These are phyloP conservation scores for Mycetomoellerius zeteki DNA, from an alignment of 1,140 invertebrate species.

Conservation along the genomic window DNA sequence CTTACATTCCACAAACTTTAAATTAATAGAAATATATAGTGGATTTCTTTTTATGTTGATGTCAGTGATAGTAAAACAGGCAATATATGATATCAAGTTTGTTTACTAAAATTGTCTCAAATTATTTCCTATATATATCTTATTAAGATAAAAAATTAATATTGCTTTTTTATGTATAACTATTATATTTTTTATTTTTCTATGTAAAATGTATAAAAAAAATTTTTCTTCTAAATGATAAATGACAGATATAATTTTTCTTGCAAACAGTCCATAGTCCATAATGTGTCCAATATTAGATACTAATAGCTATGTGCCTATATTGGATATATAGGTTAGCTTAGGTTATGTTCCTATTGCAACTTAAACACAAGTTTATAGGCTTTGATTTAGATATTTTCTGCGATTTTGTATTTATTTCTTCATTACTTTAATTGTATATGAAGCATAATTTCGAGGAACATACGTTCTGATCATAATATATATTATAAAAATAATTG, in stretches of 20 bases:
- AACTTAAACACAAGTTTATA: not conserved
- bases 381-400: not conserved
- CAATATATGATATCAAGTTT: not conserved
- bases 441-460: not conserved
- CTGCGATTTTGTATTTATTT: not conserved
- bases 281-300: not conserved
- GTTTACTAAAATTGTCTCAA: not conserved
- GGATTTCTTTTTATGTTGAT: not conserved
- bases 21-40: constrained; percentile 30
- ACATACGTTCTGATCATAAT: not conserved
- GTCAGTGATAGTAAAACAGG: not conserved
- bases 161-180: too few species aligned
- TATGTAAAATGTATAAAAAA: not conserved
- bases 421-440: not conserved
- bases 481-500: not conserved
- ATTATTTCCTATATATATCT: not conserved
- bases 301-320: too few species aligned
- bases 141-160: not conserved
- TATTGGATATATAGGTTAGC: too few species aligned
- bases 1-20: constrained; percentile 1
- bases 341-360: constrained; percentile 21
- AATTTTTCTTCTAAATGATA: not conserved
- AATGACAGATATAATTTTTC: not conserved
- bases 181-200: constrained; percentile 1
- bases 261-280: too few species aligned